A percentile compares a stretch with the other conserved stretches of the same genome.
These are phyloP conservation scores for Bhutanitis thaidina DNA, from an alignment of 2,888 invertebrate genomes.

Conservation along the genomic window DNA sequence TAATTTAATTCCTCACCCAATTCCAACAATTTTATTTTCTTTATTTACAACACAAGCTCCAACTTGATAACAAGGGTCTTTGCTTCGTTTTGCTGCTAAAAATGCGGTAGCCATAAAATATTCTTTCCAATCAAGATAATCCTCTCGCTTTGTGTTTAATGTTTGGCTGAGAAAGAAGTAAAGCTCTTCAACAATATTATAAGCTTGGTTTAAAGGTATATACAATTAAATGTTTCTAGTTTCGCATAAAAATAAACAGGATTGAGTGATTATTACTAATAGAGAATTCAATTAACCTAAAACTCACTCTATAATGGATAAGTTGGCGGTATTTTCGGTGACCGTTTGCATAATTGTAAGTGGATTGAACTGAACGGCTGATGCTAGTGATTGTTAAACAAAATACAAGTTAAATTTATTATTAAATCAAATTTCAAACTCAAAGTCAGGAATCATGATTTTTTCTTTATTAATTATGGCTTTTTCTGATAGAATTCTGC, in stretches of 20 bases:
- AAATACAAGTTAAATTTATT: too few species aligned
- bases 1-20: slow-evolving; percentile 80
- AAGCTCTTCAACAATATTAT: neutral
- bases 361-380: neutral
- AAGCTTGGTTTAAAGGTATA: too few species aligned
- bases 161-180: slow-evolving; percentile 9
- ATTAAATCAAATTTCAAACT: too few species aligned
- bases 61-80: slow-evolving; percentile 96
- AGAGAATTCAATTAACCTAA: too few species aligned
- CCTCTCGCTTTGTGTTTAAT: slow-evolving; percentile 73
- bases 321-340: slow-evolving; percentile 18
- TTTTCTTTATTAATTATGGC: too few species aligned
- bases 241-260: too few species aligned
- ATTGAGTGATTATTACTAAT: too few species aligned
- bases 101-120: slow-evolving; percentile 98
- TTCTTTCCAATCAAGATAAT: slow-evolving; percentile 92
- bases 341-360: slow-evolving; percentile 21
- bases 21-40: slow-evolving; percentile 92
- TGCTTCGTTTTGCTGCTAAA: slow-evolving; percentile 94
- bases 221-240: too few species aligned
- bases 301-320: slow-evolving; percentile 22
- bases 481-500: too few species aligned
- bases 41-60: slow-evolving; percentile 96
- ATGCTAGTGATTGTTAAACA: too few species aligned
- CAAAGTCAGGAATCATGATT: too few species aligned